Evolutionary conservation across 2,888 invertebrate species (phyloP), one percentile per base, ranked within the genome.

Genomic region (Pheosia tremula): DNA sequence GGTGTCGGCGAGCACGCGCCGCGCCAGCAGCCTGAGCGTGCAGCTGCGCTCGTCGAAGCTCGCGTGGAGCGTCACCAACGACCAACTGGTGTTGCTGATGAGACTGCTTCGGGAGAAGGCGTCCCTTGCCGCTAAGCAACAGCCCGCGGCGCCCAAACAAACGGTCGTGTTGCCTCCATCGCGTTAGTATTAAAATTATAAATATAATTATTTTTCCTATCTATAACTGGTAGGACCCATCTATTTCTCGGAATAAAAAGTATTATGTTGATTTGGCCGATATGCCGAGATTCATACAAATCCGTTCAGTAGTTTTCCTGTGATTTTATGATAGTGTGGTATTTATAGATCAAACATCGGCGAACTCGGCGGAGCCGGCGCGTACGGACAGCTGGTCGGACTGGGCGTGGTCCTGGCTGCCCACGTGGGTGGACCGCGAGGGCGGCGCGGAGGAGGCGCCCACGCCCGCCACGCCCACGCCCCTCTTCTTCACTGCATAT

Each of bases 361-460:
- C 76, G 1, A 82, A 78, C 58, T 68, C 81, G 0, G 80, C 84
- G 4, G 91, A 90, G 69, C 84, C 87, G 4, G 63, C 77, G 1
- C 82, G 85, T 0, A 59, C 73, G 0, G 88, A 79, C 59, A 89
- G 88, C 61, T 93, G 93, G 93, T 84, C 91, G 13, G 88, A 90
- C 37, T 93, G 93, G 93, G 93, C 91, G 56, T 91, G 91, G 91
- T 93, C 93, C 4, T 93, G 92, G 92, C 67, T 92, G 65, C 93
- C 92, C 3, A 69, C 87, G 37, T 84, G 83, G 84, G 69, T 67
- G 59, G 89, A 88, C 64, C 79, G 80, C 45, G 85, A 82, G 54
- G 75, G 66, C 0, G 80, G 76, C 0, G 71, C 73, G 3, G 87
- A 84, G n/a, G 86, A 84, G 38, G 71, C 83, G 1, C 80, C 85